These are phyloP conservation scores for Lucinisca nassula DNA, from an alignment of 2,888 invertebrate genomes.

Conservation along the genomic window DNA sequence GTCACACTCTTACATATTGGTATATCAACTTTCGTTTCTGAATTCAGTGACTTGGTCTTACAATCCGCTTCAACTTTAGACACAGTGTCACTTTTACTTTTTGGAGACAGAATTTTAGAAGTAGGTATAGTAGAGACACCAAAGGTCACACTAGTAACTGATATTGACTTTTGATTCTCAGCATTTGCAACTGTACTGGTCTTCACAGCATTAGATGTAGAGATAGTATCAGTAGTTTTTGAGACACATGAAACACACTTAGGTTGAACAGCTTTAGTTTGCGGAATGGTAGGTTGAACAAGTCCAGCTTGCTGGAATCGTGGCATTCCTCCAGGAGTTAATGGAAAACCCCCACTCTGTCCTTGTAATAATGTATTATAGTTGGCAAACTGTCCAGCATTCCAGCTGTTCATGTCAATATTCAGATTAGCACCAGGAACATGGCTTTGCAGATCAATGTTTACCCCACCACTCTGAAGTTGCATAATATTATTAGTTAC, in stretches of 20 bases:
- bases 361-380: not conserved
- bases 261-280: not conserved
- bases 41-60: not conserved
- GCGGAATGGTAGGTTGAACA: not conserved
- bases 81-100: not conserved
- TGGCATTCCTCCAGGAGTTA: not conserved
- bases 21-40: not conserved
- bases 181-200: not conserved
- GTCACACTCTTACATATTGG: not conserved
- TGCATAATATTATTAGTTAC: not conserved
- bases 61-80: not conserved
- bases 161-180: not conserved
- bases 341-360: not conserved
- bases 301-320: not conserved
- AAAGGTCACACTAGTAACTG: constrained; percentile 11
- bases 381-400: constrained; percentile 40
- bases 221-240: constrained; percentile 24
- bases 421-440: constrained; percentile 43
- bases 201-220: constrained; percentile 37
- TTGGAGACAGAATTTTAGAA: constrained; percentile 39
- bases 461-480: not conserved
- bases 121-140: constrained; percentile 14
- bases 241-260: not conserved
- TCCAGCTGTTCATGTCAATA: constrained; percentile 56
- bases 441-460: not conserved